Percentiles rank a stretch among this genome's conserved stretches.
Evolutionary conservation across 1,140 invertebrate genomes (phyloP).

Genomic region (Zophobas morio): DNA sequence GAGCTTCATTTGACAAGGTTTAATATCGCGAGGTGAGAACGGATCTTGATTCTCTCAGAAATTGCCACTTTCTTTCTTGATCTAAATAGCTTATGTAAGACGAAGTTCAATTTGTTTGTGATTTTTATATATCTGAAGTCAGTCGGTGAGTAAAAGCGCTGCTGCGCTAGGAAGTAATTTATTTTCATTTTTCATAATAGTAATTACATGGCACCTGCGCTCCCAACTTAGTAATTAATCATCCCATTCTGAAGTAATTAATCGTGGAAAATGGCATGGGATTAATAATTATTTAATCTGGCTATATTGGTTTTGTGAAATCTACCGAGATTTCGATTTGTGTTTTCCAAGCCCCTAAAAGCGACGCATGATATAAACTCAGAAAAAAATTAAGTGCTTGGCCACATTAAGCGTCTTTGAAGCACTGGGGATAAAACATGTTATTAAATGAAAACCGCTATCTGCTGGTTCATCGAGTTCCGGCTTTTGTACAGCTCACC

Average conservation of each 20-base stretch:
- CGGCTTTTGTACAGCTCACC: neutral
- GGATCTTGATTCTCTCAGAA: no score
- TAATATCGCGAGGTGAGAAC: neutral
- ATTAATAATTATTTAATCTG: conserved; percentile 1
- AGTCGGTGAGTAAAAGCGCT: no score
- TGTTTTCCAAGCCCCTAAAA: neutral
- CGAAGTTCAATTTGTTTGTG: no score
- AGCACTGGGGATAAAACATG: neutral
- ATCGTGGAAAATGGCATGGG: neutral
- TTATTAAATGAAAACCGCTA: neutral
- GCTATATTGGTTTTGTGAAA: neutral
- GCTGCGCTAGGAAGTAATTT: neutral
- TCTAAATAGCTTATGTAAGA: no score
- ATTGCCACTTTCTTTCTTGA: no score
- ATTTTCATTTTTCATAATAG: neutral
- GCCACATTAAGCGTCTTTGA: neutral
- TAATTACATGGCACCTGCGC: neutral
- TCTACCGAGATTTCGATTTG: neutral
- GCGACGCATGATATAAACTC: neutral
- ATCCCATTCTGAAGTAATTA: neutral
- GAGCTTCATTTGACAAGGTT: neutral
- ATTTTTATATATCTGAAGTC: no score
- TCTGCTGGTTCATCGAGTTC: neutral
- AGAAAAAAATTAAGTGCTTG: neutral
- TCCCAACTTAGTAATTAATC: neutral